Evolutionary conservation across 2,113 vertebrate species (phyloP).

Genomic region (Pavo muticus): DNA sequence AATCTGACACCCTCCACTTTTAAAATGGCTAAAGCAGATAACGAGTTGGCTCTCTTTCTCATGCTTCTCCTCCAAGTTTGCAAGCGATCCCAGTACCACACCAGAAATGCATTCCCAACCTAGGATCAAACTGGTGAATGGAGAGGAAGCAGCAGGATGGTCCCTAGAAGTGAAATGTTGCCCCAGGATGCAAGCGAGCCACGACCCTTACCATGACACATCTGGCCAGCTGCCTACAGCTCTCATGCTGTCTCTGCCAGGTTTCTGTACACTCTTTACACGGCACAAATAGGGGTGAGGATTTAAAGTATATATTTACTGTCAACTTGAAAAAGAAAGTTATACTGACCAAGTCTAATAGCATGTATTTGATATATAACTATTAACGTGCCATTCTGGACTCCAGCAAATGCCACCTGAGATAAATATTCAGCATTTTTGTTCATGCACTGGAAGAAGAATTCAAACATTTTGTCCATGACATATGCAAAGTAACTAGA

Average conservation of each 20-base stretch:
- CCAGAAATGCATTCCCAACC: slow-evolving; percentile 19
- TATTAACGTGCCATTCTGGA: slow-evolving; percentile 77
- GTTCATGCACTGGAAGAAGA: slow-evolving; percentile 73
- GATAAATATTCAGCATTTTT: slow-evolving; percentile 77
- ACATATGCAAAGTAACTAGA: slow-evolving; percentile 79
- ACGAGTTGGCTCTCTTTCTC: not conserved
- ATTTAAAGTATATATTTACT: slow-evolving; percentile 81
- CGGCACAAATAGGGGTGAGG: slow-evolving; percentile 68
- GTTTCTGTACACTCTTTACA: slow-evolving; percentile 50
- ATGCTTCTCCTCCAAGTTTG: not conserved
- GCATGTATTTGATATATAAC: slow-evolving; percentile 71
- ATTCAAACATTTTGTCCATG: slow-evolving; percentile 74
- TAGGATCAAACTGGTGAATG: not conserved
- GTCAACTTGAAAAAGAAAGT: slow-evolving; percentile 73
- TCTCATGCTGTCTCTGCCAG: slow-evolving; percentile 1
- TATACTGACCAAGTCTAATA: slow-evolving; percentile 64
- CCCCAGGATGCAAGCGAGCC: not conserved
- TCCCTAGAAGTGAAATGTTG: slow-evolving; percentile 32
- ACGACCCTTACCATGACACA: not conserved
- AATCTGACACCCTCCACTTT: not conserved
- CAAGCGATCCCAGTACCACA: slow-evolving; percentile 9
- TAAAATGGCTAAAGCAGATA: not conserved
- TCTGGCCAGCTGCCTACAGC: slow-evolving; percentile 61
- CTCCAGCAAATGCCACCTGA: slow-evolving; percentile 80
- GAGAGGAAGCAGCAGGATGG: slow-evolving; percentile 43